Evolutionary conservation across 2,797 vertebrate species (phyloP).

Genomic region (Echeneis naucrates): DNA sequence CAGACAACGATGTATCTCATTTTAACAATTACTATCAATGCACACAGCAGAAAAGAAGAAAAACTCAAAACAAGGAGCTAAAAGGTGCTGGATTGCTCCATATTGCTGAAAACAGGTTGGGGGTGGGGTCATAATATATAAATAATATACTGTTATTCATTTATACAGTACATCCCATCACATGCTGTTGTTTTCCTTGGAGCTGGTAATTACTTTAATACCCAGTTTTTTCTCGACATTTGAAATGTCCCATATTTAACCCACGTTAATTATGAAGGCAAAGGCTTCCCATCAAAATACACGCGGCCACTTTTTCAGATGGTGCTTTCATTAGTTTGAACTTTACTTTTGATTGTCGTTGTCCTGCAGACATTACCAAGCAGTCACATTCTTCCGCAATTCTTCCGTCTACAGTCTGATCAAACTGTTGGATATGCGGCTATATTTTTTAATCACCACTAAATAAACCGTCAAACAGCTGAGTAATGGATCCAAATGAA

Average conservation of each 20-base stretch:
- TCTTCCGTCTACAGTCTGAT: not conserved
- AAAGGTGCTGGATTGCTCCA: not conserved
- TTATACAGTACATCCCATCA: not conserved
- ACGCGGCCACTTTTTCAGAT: not conserved
- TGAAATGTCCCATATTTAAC: not conserved
- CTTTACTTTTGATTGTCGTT: not conserved
- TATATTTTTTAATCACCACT: slow-evolving; percentile 27
- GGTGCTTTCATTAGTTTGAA: not conserved
- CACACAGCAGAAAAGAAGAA: not conserved
- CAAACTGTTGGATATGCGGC: not conserved
- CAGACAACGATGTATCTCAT: slow-evolving; percentile 26
- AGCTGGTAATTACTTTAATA: not conserved
- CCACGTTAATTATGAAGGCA: not conserved
- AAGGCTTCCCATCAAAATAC: not conserved
- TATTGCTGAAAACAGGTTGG: no score
- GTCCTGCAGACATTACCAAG: not conserved
- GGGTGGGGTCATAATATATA: not conserved
- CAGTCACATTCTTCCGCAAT: not conserved
- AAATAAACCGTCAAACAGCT: slow-evolving; percentile 22
- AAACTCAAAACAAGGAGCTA: not conserved
- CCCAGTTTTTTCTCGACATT: not conserved
- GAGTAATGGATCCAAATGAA: slow-evolving; percentile 20
- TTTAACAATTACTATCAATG: slow-evolving; percentile 11
- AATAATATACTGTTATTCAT: not conserved
- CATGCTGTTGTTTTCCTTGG: slow-evolving; percentile 1